A percentile compares a stretch with the other conserved stretches of the same genome.
Evolutionary conservation across 2,888 invertebrate genomes (phyloP).

Genomic region (Erebia epiphron): DNA sequence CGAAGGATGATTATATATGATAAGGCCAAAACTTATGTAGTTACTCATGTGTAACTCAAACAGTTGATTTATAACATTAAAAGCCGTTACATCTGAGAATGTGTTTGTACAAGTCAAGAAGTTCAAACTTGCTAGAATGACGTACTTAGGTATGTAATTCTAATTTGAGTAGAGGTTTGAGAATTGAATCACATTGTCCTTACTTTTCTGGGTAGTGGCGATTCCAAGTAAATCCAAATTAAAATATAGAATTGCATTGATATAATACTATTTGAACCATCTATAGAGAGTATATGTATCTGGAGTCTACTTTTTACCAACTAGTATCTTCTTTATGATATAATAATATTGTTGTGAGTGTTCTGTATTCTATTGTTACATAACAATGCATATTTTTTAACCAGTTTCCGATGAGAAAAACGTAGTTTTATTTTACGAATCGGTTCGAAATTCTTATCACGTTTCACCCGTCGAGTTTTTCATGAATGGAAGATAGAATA

Average conservation of each 20-base stretch:
- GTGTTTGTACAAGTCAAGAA: background rate
- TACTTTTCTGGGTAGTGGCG: background rate
- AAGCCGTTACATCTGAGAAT: background rate
- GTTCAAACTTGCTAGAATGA: background rate
- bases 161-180: background rate
- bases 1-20: background rate
- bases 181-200: background rate
- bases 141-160: background rate
- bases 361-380: background rate
- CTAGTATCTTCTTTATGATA: background rate
- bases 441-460: background rate
- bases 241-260: background rate
- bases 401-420: background rate
- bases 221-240: background rate
- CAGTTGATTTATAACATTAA: conserved; percentile 2
- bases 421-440: background rate
- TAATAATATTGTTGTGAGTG: background rate
- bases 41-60: conserved; percentile 1
- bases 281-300: background rate
- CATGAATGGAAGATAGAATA: background rate
- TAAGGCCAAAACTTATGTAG: background rate
- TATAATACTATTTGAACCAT: background rate
- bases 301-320: background rate
- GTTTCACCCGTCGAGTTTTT: background rate
- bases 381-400: background rate